Evolutionary conservation across 1,140 invertebrate genomes (phyloP).

Genomic region (Apis dorsata): DNA sequence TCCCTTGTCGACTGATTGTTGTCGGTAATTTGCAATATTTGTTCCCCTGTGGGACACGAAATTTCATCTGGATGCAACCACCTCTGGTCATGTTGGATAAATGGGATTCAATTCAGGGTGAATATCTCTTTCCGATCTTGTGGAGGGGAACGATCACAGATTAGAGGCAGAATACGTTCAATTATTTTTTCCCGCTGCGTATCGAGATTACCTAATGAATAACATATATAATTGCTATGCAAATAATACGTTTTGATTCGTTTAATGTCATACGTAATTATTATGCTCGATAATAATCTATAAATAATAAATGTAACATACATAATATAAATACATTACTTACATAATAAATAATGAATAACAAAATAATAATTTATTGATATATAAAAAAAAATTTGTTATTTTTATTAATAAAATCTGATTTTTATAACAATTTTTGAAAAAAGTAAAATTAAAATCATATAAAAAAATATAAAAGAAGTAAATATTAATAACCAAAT

Average conservation of each 20-base stretch:
- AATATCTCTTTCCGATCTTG: constrained; percentile 40
- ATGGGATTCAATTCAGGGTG: constrained; percentile 41
- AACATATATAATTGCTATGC: background rate
- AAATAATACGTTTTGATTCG: background rate
- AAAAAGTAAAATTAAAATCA: too few relatives aligned
- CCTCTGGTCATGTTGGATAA: constrained; percentile 24
- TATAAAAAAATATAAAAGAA: too few relatives aligned
- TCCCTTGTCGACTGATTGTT: constrained; percentile 53
- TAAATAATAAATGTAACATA: too few relatives aligned
- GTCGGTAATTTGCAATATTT: constrained; percentile 62
- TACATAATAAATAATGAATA: too few relatives aligned
- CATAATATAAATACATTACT: too few relatives aligned
- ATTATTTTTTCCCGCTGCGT: background rate
- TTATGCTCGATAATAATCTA: too few relatives aligned
- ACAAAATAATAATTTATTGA: too few relatives aligned
- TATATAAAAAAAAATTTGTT: too few relatives aligned
- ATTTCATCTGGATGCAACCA: constrained; percentile 31
- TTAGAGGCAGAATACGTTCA: constrained; percentile 1
- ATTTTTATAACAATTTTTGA: too few relatives aligned
- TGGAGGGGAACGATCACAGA: background rate
- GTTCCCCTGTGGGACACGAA: constrained; percentile 46
- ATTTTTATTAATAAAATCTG: too few relatives aligned
- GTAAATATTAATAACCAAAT: too few relatives aligned
- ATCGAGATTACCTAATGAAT: constrained; percentile 23
- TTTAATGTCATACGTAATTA: background rate